Percentiles rank a stretch among this genome's conserved stretches.
Evolutionary conservation across 37 sponge, comb jelly and placozoan genomes (phyloP).

Genomic region (Beroe ovata): DNA sequence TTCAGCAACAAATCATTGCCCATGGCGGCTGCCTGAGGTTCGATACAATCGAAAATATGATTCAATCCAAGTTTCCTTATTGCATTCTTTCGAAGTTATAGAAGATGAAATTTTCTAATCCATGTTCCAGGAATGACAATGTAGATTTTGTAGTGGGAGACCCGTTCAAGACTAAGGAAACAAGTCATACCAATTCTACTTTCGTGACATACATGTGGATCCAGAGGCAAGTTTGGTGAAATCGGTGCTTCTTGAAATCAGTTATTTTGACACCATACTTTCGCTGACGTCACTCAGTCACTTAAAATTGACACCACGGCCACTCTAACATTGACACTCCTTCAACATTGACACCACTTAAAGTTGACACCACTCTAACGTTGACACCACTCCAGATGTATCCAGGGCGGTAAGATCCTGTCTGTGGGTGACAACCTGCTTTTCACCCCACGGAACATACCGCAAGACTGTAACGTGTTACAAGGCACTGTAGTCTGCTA

Average conservation of each 20-base stretch:
- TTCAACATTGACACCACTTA: background rate
- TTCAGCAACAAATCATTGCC: slow-evolving; percentile 57
- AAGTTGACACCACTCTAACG: background rate
- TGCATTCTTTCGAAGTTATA: too few species aligned
- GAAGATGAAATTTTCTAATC: too few species aligned
- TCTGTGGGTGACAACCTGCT: slow-evolving; percentile 12
- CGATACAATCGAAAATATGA: too few species aligned
- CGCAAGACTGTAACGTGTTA: slow-evolving; percentile 10
- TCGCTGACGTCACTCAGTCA: too few species aligned
- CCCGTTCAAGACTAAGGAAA: background rate
- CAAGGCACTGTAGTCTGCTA: slow-evolving; percentile 26
- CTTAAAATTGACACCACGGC: too few species aligned
- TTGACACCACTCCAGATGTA: slow-evolving; percentile 4
- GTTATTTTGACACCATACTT: background rate
- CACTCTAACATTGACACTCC: too few species aligned
- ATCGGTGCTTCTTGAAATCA: background rate
- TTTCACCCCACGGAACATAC: background rate
- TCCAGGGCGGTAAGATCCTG: slow-evolving; percentile 30
- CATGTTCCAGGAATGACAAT: slow-evolving; percentile 3
- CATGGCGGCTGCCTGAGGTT: slow-evolving; percentile 41
- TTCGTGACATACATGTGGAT: slow-evolving; percentile 55
- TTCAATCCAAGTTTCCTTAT: too few species aligned
- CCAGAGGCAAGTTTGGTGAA: slow-evolving; percentile 23
- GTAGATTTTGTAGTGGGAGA: slow-evolving; percentile 25
- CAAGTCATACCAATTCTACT: background rate